Evolutionary conservation across 2,797 vertebrate species (phyloP).

Genomic region (Acanthiza pusilla): DNA sequence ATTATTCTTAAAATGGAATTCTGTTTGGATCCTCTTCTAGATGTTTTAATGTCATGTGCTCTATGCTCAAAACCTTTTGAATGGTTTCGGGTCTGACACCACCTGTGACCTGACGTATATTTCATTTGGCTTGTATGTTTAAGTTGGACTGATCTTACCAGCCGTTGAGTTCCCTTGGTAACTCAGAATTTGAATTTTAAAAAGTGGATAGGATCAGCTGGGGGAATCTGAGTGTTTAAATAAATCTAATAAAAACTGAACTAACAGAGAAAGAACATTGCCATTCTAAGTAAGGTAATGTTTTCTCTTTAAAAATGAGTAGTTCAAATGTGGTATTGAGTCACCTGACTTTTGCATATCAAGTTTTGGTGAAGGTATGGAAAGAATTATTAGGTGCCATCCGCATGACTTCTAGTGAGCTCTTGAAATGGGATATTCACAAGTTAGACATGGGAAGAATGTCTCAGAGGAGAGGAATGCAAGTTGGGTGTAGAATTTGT

Average conservation of each 20-base stretch:
- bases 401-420: neutral
- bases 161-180: neutral
- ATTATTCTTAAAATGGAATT: neutral
- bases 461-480: neutral
- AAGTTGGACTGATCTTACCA: neutral
- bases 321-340: neutral
- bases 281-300: neutral
- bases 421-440: neutral
- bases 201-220: neutral
- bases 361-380: neutral
- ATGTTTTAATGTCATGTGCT: neutral
- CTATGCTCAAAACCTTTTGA: neutral
- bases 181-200: neutral
- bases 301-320: neutral
- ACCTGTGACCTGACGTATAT: neutral
- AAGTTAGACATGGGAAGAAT: neutral
- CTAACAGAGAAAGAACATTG: neutral
- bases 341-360: neutral
- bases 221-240: neutral
- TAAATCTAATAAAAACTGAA: neutral
- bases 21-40: neutral
- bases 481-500: neutral
- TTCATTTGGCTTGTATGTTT: neutral
- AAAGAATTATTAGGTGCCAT: neutral
- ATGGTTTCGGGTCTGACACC: neutral